These are phyloP conservation scores for Atherinosoma microstoma DNA, from an alignment of 2,797 vertebrate genomes.

Conservation along the genomic window DNA sequence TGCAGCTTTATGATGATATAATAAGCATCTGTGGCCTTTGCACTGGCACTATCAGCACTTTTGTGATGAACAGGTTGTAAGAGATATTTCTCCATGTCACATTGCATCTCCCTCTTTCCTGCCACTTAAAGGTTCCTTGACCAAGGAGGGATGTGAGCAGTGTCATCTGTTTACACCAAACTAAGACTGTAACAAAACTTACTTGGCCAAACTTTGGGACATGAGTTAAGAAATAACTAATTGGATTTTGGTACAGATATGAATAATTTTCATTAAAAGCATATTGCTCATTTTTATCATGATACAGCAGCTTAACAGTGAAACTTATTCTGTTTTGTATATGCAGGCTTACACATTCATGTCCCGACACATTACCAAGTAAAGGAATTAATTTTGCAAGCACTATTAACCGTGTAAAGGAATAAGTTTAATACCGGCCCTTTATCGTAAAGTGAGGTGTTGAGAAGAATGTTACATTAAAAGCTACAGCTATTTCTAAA, in stretches of 20 bases:
- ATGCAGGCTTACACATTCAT: no score
- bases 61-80: slow-evolving; percentile 38
- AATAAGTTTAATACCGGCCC: neutral
- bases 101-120: slow-evolving; percentile 10
- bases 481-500: slow-evolving; percentile 26
- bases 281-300: no score
- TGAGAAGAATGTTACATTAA: neutral
- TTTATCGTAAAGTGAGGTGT: neutral
- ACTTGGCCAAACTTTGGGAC: neutral
- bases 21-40: slow-evolving; percentile 60
- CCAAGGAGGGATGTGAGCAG: neutral
- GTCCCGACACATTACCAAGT: no score
- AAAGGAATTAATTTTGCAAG: no score
- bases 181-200: neutral
- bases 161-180: neutral
- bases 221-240: neutral
- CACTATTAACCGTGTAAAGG: no score
- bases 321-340: no score
- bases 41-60: slow-evolving; percentile 58
- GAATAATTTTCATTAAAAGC: neutral
- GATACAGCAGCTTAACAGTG: no score
- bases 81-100: slow-evolving; percentile 17
- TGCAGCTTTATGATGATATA: slow-evolving; percentile 51
- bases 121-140: neutral
- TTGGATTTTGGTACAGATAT: neutral